Conservation (phyloP, 2,113 vertebrate genomes). For the Ranitomeya variabilis region DNA sequence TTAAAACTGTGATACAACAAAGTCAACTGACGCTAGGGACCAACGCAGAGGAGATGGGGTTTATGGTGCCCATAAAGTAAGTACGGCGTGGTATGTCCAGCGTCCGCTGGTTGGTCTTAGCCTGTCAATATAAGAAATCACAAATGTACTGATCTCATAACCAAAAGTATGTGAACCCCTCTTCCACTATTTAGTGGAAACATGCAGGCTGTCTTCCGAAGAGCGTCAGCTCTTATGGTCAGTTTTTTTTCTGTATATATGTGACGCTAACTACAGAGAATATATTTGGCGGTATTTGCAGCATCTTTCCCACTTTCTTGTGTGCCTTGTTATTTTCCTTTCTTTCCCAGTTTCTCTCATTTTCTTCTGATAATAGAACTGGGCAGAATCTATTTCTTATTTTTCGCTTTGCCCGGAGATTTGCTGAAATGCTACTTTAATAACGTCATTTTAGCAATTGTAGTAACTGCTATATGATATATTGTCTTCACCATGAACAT, state of each 20-base stretch:
- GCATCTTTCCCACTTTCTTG: too few relatives aligned
- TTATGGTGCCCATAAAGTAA: not conserved
- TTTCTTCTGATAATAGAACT: not conserved
- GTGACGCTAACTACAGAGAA: too few relatives aligned
- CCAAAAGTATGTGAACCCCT: not conserved
- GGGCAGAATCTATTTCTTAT: not conserved
- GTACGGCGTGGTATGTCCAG: not conserved
- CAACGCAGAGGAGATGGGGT: not conserved
- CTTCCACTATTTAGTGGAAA: not conserved
- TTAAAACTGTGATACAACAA: not conserved
- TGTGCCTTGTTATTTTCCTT: not conserved
- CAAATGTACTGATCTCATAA: not conserved
- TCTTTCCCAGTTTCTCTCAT: not conserved
- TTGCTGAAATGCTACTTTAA: conserved; percentile 18
- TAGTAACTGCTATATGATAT: not conserved
- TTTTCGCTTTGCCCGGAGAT: not conserved
- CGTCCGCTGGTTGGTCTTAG: not conserved
- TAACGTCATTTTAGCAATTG: conserved; percentile 17
- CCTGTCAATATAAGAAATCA: not conserved
- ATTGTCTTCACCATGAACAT: not conserved
- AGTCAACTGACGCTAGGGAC: not conserved
- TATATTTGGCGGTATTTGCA: too few relatives aligned
- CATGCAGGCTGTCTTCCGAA: not conserved
- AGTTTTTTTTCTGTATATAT: too few relatives aligned
- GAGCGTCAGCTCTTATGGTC: not conserved